Conservation (phyloP, 1,140 invertebrate species). For the Nixonia krombeini region DNA sequence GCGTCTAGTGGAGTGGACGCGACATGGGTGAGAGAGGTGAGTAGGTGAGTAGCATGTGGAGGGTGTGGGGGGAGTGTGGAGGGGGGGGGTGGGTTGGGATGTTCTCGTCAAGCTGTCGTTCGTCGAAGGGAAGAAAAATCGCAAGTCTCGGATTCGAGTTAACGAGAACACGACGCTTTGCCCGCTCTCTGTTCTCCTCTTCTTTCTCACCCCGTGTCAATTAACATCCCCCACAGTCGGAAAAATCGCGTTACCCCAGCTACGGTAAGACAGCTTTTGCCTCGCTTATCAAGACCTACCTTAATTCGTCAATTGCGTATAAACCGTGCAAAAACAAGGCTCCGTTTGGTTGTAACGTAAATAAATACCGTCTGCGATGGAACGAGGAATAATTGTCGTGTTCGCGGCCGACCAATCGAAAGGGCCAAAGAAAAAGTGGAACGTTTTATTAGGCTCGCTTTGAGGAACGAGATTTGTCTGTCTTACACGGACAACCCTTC, state of each 20-base stretch:
- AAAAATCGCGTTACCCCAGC: constrained; percentile 72
- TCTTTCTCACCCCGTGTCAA: constrained; percentile 68
- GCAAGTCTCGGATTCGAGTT: constrained; percentile 67
- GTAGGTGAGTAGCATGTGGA: too few species aligned
- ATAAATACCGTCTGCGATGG: too few species aligned
- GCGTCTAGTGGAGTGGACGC: too few species aligned
- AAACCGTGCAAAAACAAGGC: too few species aligned
- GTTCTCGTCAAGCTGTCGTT: constrained; percentile 38
- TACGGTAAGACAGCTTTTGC: constrained; percentile 73
- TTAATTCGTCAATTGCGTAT: too few species aligned
- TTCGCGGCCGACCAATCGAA: too few species aligned
- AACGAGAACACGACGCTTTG: constrained; percentile 67
- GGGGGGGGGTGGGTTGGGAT: neutral
- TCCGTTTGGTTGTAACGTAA: too few species aligned
- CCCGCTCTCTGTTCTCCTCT: too few species aligned
- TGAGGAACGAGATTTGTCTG: constrained; percentile 43
- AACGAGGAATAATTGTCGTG: too few species aligned
- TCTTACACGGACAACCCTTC: constrained; percentile 58
- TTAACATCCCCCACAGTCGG: constrained; percentile 67
- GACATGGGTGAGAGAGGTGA: too few species aligned
- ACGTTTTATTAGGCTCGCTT: constrained; percentile 48
- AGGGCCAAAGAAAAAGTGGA: too few species aligned
- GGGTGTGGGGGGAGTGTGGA: too few species aligned
- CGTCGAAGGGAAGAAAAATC: constrained; percentile 68
- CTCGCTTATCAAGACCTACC: constrained; percentile 71